Conservation (phyloP, 2,888 invertebrate species). For the Lacanobia wlatinum region DNA sequence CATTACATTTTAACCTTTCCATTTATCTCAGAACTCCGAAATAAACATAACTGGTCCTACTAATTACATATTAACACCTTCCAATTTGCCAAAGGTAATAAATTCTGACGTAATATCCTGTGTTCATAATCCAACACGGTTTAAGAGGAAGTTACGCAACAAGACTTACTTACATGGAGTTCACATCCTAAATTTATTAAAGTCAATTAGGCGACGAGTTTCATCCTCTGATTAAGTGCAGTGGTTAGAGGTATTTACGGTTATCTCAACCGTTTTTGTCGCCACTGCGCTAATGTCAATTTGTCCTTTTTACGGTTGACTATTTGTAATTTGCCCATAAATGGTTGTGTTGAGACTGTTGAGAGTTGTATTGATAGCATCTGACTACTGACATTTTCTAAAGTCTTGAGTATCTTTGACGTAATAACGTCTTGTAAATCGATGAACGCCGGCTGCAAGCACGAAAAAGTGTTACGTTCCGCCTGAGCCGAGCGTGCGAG, state of each 20-base stretch:
- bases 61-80: constrained; percentile 26
- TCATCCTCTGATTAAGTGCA: constrained; percentile 37
- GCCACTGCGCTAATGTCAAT: neutral
- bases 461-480: too few species aligned
- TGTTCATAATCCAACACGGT: constrained; percentile 23
- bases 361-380: neutral
- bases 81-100: constrained; percentile 33
- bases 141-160: constrained; percentile 46
- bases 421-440: too few species aligned
- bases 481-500: too few species aligned
- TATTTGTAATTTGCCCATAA: constrained; percentile 9
- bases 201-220: constrained; percentile 51
- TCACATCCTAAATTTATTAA: constrained; percentile 58
- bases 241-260: constrained; percentile 12
- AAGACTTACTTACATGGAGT: constrained; percentile 21
- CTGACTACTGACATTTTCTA: neutral
- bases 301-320: constrained; percentile 12
- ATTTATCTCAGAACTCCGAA: neutral
- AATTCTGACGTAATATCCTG: constrained; percentile 52
- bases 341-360: neutral
- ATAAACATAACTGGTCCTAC: neutral
- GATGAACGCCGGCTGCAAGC: too few species aligned
- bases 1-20: neutral
- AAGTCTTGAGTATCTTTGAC: neutral
- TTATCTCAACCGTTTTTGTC: constrained; percentile 10